Base-by-base conservation (phyloP, 2,113 vertebrate genomes). In the Hiodon alosoides region DNA sequence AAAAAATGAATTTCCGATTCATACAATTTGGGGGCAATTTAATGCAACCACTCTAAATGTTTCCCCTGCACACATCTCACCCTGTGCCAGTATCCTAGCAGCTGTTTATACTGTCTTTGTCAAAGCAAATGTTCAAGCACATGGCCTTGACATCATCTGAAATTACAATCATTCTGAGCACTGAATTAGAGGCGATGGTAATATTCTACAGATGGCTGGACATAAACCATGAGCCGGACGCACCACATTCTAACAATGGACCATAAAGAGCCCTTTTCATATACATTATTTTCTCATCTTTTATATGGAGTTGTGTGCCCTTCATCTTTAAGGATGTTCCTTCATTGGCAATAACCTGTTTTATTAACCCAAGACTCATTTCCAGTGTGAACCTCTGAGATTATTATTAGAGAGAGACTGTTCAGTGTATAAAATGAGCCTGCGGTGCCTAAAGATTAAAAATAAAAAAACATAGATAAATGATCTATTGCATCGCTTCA, bases 341-440 rank as follows among this genome's bases (percentile, higher is more conserved):
- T 10, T 9, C 9, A 46, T 10, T 66, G 31, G 48, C 48, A 47
- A 66, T 66, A 47, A 17, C 46, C 64, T 11, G 64, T 66, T 66
- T 66, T 48, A 66, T 11, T 66, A 47, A 66, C 64, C 64, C 64
- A 17, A 66, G 64, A 66, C 64, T 31, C 46, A 66, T 66, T 17
- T 17, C 48, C 31, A 31, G 31, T 31, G 4, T 17, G 81, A 10
- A 57, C 11, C 80, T 81, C 83, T 86, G 69, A 77, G 81, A 76
- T 75, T 85, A 86, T 74, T 83, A 82, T 86, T 85, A 83, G 84
- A 85, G 69, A 81, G 31, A 31, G 31, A 31, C 31, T 31, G 31
- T 31, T 31, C 31, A 31, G 31, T 31, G 31, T 31, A 31, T 31
- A 31, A 31, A 31, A 31, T 31, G 31, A 31, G 31, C 31, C 31